Base-by-base conservation (phyloP, 2,113 vertebrate species). In the Euleptes europaea region DNA sequence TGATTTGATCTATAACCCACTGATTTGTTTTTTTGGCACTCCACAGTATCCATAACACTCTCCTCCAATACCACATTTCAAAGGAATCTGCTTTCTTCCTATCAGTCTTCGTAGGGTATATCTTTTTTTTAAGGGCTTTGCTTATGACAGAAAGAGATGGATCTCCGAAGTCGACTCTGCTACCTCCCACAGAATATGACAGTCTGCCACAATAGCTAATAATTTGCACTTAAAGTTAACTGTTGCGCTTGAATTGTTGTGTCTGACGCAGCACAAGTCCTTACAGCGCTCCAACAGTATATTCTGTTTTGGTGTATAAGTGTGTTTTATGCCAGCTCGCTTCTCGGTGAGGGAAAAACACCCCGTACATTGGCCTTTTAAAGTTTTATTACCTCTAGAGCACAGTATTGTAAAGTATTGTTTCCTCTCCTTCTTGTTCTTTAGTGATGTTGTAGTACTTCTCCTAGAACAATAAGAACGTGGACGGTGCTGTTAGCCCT, bases 301-400 rank as follows among this genome's bases (percentile, higher is more conserved):
- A n/a, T 49, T 54, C n/a, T 74, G 15, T 40, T 71, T 31, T 67
- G 38, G 9, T 77, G 85, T 15, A 38, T 69, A 23, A n/a, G 85
- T 11, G 4, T 80, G 31, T 89, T 91, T 86, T 84, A 84, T 19
- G 83, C 40, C 65, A 57, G 26, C 78, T 88, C 81, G 12, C 38
- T 86, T n/a, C 23, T 42, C 21, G 17, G 10, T 69, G 17, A 15
- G 23, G 21, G 77, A 71, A 49, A 2, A 1, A 54, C 51, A 26
- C n/a, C 15, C 80, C 33, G 21, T 17, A 84, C 82, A 85, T 21
- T 28, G 74, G 33, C 63, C 5, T 33, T 87, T 60, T 54, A 84
- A n/a, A 60, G 28, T 85, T 80, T 86, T 80, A 75, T 75, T 42
- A 28, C 73, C 5, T 11, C 0, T 70, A 38, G 78, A 69, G 80